phyloP scores from a whole-genome alignment of 1,140 invertebrate species.

The Vanessa atalanta region DNA sequence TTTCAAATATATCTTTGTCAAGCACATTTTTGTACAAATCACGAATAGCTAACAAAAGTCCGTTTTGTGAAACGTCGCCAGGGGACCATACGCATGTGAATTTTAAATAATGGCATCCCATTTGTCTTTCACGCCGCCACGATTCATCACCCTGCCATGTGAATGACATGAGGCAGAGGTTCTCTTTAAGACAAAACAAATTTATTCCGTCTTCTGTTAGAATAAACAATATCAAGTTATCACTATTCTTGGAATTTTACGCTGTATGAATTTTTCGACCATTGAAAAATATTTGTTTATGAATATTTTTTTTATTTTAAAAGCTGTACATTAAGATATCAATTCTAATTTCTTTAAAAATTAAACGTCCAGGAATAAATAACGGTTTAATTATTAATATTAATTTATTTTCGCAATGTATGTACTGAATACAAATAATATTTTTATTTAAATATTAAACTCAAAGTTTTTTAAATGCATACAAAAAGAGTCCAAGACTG shows the following conservation, averaged over 20 bases:
- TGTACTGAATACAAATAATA: too few relatives aligned
- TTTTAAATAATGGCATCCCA: conserved; percentile 25
- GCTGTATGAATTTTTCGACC: neutral
- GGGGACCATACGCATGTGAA: neutral
- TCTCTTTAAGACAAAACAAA: conserved; percentile 17
- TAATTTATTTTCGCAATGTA: too few relatives aligned
- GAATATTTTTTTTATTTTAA: too few relatives aligned
- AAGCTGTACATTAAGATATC: too few relatives aligned
- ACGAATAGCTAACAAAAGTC: conserved; percentile 5
- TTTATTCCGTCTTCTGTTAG: conserved; percentile 27
- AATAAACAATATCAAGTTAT: conserved; percentile 16
- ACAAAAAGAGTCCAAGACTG: too few relatives aligned
- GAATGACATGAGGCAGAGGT: conserved; percentile 16
- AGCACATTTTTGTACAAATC: neutral
- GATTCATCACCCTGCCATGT: conserved; percentile 18
- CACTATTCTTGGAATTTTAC: neutral
- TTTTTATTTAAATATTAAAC: too few relatives aligned
- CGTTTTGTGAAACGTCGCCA: neutral
- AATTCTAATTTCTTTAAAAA: too few relatives aligned
- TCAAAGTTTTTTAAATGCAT: too few relatives aligned
- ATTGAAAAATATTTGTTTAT: neutral
- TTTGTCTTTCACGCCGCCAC: conserved; percentile 10
- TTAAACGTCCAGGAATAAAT: too few relatives aligned
- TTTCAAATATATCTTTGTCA: neutral
- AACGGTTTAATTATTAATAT: too few relatives aligned